Conservation (phyloP, 2,113 vertebrate genomes). For the Callocephalon fimbriatum region DNA sequence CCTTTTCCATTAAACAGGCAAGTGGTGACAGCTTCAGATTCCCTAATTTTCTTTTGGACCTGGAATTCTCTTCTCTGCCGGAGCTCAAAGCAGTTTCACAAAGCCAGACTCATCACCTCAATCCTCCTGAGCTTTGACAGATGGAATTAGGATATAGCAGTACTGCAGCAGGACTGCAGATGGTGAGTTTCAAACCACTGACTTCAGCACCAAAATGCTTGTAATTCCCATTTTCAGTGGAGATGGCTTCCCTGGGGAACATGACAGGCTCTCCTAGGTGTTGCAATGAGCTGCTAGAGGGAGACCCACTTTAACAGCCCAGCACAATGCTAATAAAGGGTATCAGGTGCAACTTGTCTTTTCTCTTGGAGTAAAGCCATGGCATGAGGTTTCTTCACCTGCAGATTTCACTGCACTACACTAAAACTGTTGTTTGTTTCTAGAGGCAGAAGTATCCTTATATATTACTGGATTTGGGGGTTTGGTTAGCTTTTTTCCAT, state of each 20-base stretch:
- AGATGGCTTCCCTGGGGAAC: not conserved
- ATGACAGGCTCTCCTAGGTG: not conserved
- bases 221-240: not conserved
- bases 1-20: not conserved
- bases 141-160: conserved; percentile 38
- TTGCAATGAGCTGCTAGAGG: not conserved
- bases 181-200: conserved; percentile 24
- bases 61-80: not conserved
- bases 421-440: not conserved
- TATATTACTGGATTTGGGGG: not conserved
- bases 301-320: not conserved
- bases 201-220: conserved; percentile 9
- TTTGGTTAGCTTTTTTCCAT: not conserved
- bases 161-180: conserved; percentile 44
- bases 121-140: conserved; percentile 33
- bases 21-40: not conserved
- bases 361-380: not conserved
- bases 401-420: not conserved
- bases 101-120: not conserved
- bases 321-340: not conserved
- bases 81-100: not conserved
- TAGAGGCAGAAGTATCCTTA: not conserved
- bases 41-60: not conserved
- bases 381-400: not conserved
- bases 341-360: not conserved